These are phyloP conservation scores for Lepus americanus DNA, from an alignment of 2,113 vertebrate species.

Conservation along the genomic window DNA sequence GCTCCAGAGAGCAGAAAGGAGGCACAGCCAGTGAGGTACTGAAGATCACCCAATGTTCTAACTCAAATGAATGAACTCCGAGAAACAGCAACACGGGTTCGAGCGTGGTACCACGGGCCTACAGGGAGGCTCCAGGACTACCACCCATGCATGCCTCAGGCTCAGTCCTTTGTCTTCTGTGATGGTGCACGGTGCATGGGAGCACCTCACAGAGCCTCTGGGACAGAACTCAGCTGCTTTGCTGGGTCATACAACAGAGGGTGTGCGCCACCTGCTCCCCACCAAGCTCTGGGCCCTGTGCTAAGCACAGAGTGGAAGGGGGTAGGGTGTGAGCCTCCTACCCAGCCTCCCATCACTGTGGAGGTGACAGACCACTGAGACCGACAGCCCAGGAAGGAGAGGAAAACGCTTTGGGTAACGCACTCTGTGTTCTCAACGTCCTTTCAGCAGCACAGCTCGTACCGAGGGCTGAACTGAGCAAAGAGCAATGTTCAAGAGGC, in stretches of 20 bases:
- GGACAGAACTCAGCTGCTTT: background rate
- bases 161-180: background rate
- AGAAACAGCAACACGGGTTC: background rate
- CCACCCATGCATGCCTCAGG: accelerated
- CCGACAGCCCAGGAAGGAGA: background rate
- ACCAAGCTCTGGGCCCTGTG: background rate
- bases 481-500: constrained; percentile 37
- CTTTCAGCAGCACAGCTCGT: background rate
- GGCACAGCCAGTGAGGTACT: background rate
- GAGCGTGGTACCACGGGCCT: accelerated
- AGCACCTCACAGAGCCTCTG: background rate
- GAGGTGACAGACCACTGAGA: background rate
- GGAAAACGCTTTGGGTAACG: background rate
- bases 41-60: background rate
- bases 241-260: background rate
- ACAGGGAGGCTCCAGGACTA: accelerated
- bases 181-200: background rate
- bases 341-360: background rate
- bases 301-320: background rate
- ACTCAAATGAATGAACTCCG: background rate
- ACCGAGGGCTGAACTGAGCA: background rate
- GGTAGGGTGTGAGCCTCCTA: background rate
- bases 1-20: background rate
- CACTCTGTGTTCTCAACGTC: background rate
- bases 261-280: background rate